Conservation (phyloP, 2,888 invertebrate genomes). For the Yponomeuta sedellus region DNA sequence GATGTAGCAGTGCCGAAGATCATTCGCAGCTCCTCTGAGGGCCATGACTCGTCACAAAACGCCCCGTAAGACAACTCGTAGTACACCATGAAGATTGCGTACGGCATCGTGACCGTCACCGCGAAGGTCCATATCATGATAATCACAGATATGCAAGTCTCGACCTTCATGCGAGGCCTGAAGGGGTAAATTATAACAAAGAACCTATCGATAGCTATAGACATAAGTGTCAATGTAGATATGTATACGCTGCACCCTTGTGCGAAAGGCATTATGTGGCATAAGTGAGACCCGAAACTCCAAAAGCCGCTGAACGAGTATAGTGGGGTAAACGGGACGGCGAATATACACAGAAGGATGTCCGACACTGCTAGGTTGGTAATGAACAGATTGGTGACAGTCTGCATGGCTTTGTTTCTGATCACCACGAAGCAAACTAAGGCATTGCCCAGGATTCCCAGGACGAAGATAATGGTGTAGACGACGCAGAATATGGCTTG, state of each 20-base stretch:
- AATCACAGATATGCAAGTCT: constrained; percentile 90
- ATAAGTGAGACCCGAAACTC: constrained; percentile 94
- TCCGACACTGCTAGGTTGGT: constrained; percentile 97
- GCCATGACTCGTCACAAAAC: constrained; percentile 95
- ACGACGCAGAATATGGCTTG: constrained; percentile 84
- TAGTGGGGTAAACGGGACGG: constrained; percentile 97
- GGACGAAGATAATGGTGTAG: constrained; percentile 89
- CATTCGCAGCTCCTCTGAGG: constrained; percentile 85
- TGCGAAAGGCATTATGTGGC: constrained; percentile 94
- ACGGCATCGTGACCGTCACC: constrained; percentile 91
- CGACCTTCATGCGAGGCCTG: constrained; percentile 92
- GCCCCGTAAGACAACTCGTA: constrained; percentile 65
- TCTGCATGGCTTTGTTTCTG: constrained; percentile 96
- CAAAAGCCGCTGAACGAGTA: constrained; percentile 94
- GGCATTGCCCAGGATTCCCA: constrained; percentile 93
- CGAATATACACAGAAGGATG: constrained; percentile 92
- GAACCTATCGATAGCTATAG: constrained; percentile 98
- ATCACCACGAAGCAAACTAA: constrained; percentile 96
- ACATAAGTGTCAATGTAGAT: constrained; percentile 96
- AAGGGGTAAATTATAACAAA: constrained; percentile 98
- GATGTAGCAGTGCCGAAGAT: constrained; percentile 92
- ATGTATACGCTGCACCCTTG: constrained; percentile 98
- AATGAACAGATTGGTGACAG: constrained; percentile 98
- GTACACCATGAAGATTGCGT: constrained; percentile 88
- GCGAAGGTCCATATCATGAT: constrained; percentile 94